Evolutionary conservation across 2,888 invertebrate species (phyloP), one percentile per base, ranked within the genome.

Genomic region (Mythimna vitellina): DNA sequence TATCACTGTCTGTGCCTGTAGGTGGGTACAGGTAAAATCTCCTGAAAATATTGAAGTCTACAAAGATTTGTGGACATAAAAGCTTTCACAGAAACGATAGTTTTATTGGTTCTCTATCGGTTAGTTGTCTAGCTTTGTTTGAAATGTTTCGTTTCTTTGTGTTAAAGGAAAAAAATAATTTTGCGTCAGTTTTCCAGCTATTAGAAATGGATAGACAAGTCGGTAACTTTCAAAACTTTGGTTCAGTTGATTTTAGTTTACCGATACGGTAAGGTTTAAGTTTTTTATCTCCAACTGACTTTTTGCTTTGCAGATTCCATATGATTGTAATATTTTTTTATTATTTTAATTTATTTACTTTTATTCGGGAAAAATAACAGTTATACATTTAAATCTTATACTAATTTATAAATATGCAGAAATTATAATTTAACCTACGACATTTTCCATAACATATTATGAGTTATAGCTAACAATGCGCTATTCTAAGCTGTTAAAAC

Each of bases 1-100:
- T 68, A 54, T 65, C 32, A 58, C n/a, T 65, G 60, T 32, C 25
- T 12, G 22, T 61, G 38, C 66, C 35, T 35, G 35, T 35, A 35
- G 35, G 35, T 35, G 9, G 35, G 35, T 9, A 35, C 35, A 35
- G 35, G 35, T 35, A 35, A 35, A 35, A 73, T 49, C 32, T 56
- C 17, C 17, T 69, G 12, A 60, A 80, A 63, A 58, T 62, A 68
- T 73, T 76, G 61, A 51, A 51, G 46, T 70, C 12, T 42, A 42
- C 56, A 56, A 51, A 25, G 20, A 57, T 69, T 65, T 74, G 64
- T 67, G 51, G 64, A 51, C 49, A 49, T 58, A 54, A 51, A 76
- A 71, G 61, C 79, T 65, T 62, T 72, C 53, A 46, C 3, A 54
- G 54, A 63, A 38, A 51, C 38, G 38, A 64, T 51, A 60, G 63